phyloP scores from a whole-genome alignment of 2,797 vertebrate genomes.

The Euthynnus affinis region DNA sequence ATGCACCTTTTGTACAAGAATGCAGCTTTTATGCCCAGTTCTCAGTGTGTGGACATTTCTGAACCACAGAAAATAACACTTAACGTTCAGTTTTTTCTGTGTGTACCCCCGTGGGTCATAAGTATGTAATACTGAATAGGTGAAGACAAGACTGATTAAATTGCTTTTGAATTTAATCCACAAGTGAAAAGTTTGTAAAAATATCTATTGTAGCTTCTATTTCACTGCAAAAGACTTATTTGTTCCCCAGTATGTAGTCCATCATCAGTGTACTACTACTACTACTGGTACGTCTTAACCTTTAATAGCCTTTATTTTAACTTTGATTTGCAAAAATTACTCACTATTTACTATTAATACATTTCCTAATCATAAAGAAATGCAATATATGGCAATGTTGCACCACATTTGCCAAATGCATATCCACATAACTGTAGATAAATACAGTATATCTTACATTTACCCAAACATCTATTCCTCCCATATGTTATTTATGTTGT shows the following conservation, averaged over 20 bases:
- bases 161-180: neutral
- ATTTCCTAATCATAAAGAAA: neutral
- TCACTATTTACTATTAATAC: too few species aligned
- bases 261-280: neutral
- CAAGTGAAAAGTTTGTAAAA: neutral
- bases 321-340: neutral
- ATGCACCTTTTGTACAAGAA: conserved; percentile 52
- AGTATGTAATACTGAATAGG: conserved; percentile 4
- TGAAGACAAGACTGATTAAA: conserved; percentile 20
- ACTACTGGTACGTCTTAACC: conserved; percentile 13
- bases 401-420: neutral
- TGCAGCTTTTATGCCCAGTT: conserved; percentile 25
- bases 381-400: neutral
- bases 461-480: neutral
- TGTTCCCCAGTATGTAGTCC: neutral
- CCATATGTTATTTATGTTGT: neutral
- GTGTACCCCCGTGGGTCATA: conserved; percentile 17
- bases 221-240: neutral
- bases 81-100: conserved; percentile 17
- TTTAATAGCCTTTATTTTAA: neutral
- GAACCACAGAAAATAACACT: conserved; percentile 4
- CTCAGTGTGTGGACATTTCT: conserved; percentile 18
- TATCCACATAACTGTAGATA: neutral
- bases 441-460: too few species aligned
- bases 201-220: neutral